Percentiles rank a stretch among this genome's conserved stretches.
phyloP scores from a whole-genome alignment of 2,888 invertebrate genomes.

The Phoronis australis region DNA sequence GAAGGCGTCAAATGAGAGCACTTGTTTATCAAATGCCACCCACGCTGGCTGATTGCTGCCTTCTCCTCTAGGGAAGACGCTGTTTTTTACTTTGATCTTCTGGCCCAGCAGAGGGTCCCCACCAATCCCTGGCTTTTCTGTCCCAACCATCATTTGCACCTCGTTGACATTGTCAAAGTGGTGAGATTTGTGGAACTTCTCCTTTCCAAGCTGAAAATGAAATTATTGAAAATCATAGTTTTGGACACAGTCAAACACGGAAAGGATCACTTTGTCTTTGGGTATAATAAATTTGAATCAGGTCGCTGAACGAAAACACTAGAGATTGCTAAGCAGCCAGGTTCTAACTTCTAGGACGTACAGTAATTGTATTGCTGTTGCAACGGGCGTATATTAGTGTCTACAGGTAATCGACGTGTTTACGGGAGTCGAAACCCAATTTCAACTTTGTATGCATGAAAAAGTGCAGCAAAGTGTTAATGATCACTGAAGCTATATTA shows the following conservation, averaged over 20 bases:
- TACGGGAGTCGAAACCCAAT: no score
- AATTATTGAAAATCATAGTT: not conserved
- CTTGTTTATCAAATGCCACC: slow-evolving; percentile 83
- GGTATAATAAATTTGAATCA: not conserved
- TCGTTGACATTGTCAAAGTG: slow-evolving; percentile 59
- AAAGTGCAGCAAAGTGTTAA: no score
- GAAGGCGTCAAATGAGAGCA: slow-evolving; percentile 71
- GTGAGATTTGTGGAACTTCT: slow-evolving; percentile 62
- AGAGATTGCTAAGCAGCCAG: no score
- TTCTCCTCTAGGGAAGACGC: slow-evolving; percentile 70
- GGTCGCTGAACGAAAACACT: no score
- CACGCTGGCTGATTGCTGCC: slow-evolving; percentile 74
- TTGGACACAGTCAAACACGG: not conserved
- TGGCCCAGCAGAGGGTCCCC: slow-evolving; percentile 58
- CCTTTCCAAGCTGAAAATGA: slow-evolving; percentile 60
- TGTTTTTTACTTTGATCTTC: slow-evolving; percentile 60
- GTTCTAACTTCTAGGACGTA: no score
- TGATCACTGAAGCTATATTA: no score
- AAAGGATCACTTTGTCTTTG: not conserved
- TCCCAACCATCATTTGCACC: slow-evolving; percentile 57
- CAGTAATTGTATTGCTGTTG: no score
- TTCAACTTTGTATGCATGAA: no score
- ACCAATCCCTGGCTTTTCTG: slow-evolving; percentile 62
- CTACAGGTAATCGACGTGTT: no score
- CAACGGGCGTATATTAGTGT: no score